Evolutionary conservation across 1,140 invertebrate genomes (phyloP), one percentile per base, ranked within the genome.

Genomic region (Sycophaga agraensis): DNA sequence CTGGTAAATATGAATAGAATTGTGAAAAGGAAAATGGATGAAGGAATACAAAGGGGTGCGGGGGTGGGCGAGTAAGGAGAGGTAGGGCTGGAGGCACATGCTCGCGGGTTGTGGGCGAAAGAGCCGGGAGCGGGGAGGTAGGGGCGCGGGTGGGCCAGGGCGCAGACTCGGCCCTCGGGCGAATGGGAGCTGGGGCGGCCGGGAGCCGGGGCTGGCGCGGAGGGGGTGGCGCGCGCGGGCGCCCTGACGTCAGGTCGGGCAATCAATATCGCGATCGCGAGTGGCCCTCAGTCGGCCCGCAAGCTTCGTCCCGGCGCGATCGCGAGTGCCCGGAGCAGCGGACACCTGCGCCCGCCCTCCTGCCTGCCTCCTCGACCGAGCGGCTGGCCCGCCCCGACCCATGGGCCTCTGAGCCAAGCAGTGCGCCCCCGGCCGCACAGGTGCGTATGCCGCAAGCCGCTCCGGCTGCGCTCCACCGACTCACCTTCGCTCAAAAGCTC

Each of bases 201-300:
- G 14, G 35, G n/a, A n/a, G 39, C 21, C 39, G 49, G 43, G 39
- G 51, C 5, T 4, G 16, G 8, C 7, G 49, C n/a, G 39, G n/a
- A 35, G 34, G 5, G 12, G 31, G 48, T 16, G 6, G 51, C 16
- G 16, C 7, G 26, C 4, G 45, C 40, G 24, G 11, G 26, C 16
- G 31, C 17, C 12, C 1, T 57, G 54, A 57, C 54, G 42, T 57
- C 53, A 45, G 53, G 53, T 39, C 12, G 5, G 28, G 19, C 43
- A 63, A 63, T 63, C 60, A 63, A 63, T 63, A 63, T 53, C 37
- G 17, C 17, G 39, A 61, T 59, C 35, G 43, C 21, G 37, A 26
- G 37, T 45, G n/a, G 35, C 49, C 40, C 24, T 57, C 54, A 59
- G 62, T 58, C 62, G 54, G 34, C 12, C 31, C 55, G 48, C 49